Conservation (phyloP, 2,797 vertebrate species). For the Clarias laeviceps region DNA sequence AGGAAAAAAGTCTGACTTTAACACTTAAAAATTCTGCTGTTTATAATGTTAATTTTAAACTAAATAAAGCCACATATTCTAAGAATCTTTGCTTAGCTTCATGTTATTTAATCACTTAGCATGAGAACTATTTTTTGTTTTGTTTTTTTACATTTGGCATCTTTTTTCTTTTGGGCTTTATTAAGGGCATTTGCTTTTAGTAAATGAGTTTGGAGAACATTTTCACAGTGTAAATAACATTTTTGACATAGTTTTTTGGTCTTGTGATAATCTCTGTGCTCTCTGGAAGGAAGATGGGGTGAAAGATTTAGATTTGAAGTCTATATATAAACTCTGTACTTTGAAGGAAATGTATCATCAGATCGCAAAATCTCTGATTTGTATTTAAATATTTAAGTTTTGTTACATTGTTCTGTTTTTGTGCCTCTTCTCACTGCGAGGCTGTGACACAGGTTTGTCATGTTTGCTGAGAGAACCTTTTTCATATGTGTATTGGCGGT, state of each 20-base stretch:
- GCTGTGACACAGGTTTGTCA: conserved; percentile 2
- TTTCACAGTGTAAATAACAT: background rate
- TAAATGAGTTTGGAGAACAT: background rate
- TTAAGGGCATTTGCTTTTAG: background rate
- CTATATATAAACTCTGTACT: background rate
- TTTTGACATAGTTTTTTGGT: background rate
- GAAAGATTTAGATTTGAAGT: background rate
- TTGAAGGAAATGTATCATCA: background rate
- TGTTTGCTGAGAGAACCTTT: background rate
- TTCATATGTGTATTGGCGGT: background rate
- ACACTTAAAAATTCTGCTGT: background rate
- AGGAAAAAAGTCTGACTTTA: background rate
- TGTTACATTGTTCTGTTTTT: background rate
- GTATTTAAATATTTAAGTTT: background rate
- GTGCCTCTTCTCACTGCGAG: background rate
- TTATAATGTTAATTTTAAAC: background rate
- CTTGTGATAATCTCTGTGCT: background rate
- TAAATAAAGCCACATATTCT: background rate
- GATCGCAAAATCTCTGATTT: background rate
- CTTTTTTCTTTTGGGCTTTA: background rate
- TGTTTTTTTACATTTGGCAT: background rate
- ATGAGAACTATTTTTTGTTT: background rate
- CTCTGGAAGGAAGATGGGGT: background rate
- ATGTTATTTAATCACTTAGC: background rate
- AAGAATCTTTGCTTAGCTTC: background rate